Evolutionary conservation across 2,113 vertebrate genomes (phyloP).

Genomic region (Melozone crissalis): DNA sequence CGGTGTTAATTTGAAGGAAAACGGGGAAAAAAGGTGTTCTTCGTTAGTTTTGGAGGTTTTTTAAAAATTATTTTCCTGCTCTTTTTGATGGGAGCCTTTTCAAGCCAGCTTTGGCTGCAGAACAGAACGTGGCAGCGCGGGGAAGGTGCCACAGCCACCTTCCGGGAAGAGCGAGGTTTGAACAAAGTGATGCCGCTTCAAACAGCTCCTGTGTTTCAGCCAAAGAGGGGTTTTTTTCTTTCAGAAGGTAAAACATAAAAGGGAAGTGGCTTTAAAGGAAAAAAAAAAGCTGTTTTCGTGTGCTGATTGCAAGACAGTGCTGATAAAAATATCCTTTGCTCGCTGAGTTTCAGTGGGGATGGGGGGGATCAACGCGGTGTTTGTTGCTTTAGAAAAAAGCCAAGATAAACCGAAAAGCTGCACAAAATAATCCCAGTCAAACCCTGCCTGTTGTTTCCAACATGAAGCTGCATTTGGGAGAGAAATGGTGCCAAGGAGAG

Average conservation of each 20-base stretch:
- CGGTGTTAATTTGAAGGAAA: background rate
- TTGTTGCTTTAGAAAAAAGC: background rate
- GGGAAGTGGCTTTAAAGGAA: background rate
- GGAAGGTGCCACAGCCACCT: background rate
- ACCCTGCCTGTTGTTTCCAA: background rate
- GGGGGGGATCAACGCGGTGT: accelerated
- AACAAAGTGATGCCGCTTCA: constrained; percentile 47
- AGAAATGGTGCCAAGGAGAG: background rate
- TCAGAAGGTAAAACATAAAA: constrained; percentile 33
- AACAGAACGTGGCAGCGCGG: background rate
- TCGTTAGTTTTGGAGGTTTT: background rate
- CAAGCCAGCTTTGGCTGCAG: background rate
- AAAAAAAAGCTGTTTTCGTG: background rate
- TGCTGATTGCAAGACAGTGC: background rate
- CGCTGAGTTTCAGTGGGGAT: background rate
- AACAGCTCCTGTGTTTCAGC: background rate
- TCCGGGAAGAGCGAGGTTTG: background rate
- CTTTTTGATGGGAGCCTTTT: background rate
- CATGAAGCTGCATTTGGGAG: accelerated
- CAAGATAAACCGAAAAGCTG: background rate
- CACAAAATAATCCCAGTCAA: background rate
- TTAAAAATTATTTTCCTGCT: background rate
- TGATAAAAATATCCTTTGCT: constrained; percentile 19
- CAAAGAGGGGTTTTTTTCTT: background rate
- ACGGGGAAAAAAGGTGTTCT: background rate